Percentiles rank a stretch among this genome's conserved stretches.
Conservation (phyloP, 2,888 invertebrate genomes). For the Cantharis nigra region DNA sequence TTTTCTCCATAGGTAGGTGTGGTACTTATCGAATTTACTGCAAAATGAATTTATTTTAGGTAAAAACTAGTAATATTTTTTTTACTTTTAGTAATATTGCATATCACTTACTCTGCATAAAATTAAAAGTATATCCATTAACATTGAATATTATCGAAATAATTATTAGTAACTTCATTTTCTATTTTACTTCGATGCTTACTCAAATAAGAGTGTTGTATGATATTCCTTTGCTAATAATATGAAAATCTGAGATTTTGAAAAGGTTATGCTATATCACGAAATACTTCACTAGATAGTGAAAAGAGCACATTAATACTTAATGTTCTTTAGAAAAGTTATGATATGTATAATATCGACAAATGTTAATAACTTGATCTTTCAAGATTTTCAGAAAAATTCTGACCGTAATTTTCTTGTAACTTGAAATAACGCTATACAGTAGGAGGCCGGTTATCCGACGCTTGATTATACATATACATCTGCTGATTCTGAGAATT, state of each 20-base stretch:
- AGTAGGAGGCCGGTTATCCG: too few relatives aligned
- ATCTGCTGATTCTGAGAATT: too few relatives aligned
- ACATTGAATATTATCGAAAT: background rate
- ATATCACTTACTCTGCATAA: background rate
- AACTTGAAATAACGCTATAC: too few relatives aligned
- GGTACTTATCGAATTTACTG: background rate
- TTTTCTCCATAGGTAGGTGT: constrained; percentile 47
- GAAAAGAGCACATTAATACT: background rate
- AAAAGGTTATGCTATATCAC: constrained; percentile 25
- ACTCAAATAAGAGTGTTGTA: background rate
- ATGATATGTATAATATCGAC: background rate
- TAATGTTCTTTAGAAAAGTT: background rate
- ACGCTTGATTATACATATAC: too few relatives aligned
- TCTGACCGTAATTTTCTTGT: too few relatives aligned
- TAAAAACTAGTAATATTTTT: too few relatives aligned
- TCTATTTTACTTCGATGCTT: background rate
- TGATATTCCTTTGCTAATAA: background rate
- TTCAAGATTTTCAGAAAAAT: too few relatives aligned
- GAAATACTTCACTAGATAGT: background rate
- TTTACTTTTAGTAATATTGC: background rate
- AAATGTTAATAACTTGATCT: too few relatives aligned
- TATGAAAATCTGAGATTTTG: background rate
- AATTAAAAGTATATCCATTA: background rate
- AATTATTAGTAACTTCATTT: background rate
- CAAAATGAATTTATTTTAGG: background rate